phyloP scores from a whole-genome alignment of 1,140 invertebrate species.

The Maconellicoccus hirsutus region DNA sequence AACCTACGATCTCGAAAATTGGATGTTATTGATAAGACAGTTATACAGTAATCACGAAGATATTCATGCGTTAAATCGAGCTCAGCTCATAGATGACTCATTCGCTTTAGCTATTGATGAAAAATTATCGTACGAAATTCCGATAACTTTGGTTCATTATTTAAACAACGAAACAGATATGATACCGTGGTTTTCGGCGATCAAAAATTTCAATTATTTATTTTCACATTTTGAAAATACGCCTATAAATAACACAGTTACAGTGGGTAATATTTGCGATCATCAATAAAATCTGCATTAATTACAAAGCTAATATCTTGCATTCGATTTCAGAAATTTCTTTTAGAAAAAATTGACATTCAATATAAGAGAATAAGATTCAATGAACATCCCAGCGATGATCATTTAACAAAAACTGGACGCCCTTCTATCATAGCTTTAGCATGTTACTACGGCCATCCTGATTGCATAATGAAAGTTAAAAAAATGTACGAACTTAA shows the following conservation, averaged over 20 bases:
- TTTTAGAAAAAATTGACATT: background rate
- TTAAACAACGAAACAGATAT: slow-evolving; percentile 40
- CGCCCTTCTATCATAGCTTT: background rate
- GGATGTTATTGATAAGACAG: slow-evolving; percentile 43
- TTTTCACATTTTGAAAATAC: background rate
- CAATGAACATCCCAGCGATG: background rate
- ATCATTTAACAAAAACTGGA: background rate
- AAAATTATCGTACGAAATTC: slow-evolving; percentile 48
- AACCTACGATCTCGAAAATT: slow-evolving; percentile 57
- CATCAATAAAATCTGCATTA: background rate
- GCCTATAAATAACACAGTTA: background rate
- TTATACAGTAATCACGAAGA: slow-evolving; percentile 34
- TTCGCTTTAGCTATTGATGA: slow-evolving; percentile 66
- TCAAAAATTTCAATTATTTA: slow-evolving; percentile 14
- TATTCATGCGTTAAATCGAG: slow-evolving; percentile 58
- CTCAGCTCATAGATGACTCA: slow-evolving; percentile 77
- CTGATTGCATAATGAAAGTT: background rate
- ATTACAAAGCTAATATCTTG: background rate
- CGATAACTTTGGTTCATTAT: slow-evolving; percentile 54
- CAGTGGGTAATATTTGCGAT: background rate
- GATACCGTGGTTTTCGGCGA: slow-evolving; percentile 41
- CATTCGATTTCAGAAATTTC: background rate
- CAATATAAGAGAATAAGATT: background rate
- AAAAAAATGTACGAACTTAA: background rate
- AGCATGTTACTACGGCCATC: background rate